Conservation (phyloP, 2,797 vertebrate genomes). For the Diceros bicornis region DNA sequence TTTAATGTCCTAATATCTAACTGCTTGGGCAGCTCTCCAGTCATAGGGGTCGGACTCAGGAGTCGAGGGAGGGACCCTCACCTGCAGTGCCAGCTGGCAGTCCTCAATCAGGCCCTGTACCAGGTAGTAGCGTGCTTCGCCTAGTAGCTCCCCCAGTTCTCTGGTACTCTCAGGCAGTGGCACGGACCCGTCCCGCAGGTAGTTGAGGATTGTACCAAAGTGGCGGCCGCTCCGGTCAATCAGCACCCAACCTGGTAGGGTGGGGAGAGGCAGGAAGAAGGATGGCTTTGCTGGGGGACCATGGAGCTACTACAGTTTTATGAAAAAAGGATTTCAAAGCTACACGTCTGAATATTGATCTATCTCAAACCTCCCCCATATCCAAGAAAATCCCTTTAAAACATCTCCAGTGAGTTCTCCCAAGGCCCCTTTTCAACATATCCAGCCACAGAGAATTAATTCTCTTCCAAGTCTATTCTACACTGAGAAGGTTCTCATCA, state of each 20-base stretch:
- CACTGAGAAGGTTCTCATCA: neutral
- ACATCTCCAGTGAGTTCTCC: constrained; percentile 24
- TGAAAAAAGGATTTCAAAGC: constrained; percentile 47
- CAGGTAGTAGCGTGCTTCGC: constrained; percentile 94
- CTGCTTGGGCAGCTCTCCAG: neutral
- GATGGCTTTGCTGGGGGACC: constrained; percentile 19
- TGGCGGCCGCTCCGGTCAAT: constrained; percentile 94
- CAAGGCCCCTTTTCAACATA: neutral
- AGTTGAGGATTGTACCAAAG: constrained; percentile 94
- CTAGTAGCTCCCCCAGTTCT: constrained; percentile 94
- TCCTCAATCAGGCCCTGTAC: constrained; percentile 94
- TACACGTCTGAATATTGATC: constrained; percentile 4
- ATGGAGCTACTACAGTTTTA: neutral
- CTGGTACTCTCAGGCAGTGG: constrained; percentile 93
- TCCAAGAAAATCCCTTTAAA: constrained; percentile 37
- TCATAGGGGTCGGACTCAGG: neutral
- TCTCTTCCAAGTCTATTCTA: neutral
- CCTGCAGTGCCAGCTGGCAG: constrained; percentile 94
- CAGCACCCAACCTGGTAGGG: constrained; percentile 93
- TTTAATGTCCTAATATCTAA: neutral
- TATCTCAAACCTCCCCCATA: constrained; percentile 34
- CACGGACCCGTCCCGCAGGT: constrained; percentile 94
- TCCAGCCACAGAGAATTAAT: neutral
- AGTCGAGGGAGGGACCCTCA: constrained; percentile 73
- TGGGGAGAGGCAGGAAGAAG: constrained; percentile 8